phyloP scores from a whole-genome alignment of 2,113 vertebrate genomes.

The Brienomyrus longianalis region DNA sequence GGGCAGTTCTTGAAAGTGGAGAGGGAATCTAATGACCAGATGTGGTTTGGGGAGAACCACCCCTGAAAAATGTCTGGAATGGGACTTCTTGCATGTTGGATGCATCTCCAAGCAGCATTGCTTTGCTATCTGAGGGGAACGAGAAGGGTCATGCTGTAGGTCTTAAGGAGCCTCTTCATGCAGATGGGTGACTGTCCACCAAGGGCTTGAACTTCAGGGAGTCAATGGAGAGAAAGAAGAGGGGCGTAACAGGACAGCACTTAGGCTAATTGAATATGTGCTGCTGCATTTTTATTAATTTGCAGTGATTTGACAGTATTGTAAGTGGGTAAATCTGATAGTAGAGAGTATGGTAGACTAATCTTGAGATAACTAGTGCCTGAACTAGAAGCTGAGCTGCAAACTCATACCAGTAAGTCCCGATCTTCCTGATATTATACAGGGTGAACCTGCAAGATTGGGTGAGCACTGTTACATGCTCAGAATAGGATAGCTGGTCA shows the following conservation, averaged over 20 bases:
- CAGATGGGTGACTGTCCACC: not conserved
- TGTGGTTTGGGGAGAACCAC: not conserved
- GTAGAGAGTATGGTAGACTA: not conserved
- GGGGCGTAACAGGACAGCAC: not conserved
- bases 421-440: not conserved
- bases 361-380: not conserved
- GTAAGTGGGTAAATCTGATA: not conserved
- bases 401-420: not conserved
- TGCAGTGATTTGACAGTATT: not conserved
- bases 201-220: not conserved
- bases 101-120: not conserved
- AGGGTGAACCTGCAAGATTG: not conserved
- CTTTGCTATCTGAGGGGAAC: not conserved
- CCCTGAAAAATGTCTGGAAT: not conserved
- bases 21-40: not conserved
- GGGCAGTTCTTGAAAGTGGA: too few species aligned
- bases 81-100: not conserved
- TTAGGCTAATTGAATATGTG: not conserved
- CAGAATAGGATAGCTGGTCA: not conserved
- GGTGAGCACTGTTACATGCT: not conserved
- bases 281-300: not conserved
- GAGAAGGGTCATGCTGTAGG: not conserved
- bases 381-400: not conserved
- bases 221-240: not conserved
- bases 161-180: not conserved